Evolutionary conservation across 2,888 invertebrate genomes (phyloP), one percentile per base, ranked within the genome.

Genomic region (Atethmia centrago): DNA sequence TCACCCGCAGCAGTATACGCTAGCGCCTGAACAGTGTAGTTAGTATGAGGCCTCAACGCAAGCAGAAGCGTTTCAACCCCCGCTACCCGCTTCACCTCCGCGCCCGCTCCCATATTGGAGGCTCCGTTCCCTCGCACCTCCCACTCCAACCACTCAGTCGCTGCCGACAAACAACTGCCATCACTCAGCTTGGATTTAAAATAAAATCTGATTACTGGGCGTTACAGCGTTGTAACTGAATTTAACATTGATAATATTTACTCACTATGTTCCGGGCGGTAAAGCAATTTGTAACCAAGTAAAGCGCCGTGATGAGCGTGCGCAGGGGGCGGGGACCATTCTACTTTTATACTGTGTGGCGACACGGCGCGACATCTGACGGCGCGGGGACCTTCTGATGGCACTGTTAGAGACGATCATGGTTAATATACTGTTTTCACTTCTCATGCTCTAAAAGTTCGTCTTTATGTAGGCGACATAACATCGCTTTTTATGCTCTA

Each of bases 1-100:
- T 99, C 98, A 0, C 99, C 99, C 3, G 98, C 98, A 9, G 98
- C 97, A 0, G 99, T 99, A 90, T 98, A 98, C 14, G 98, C 98
- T 88, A 98, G 93, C 8, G 98, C 98, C 89, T 98, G 97, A 78
- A 99, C 97, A 58, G 98, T 98, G 93, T 99, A 99, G 95, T 99
- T 99, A 73, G 98, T 98, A 92, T 97, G 98, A 88, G 98, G 98
- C 89, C 97, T 97, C 80, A 99, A 94, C 8, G 98, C 98, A 86
- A 98, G 98, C 83, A 98, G 95, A 85, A 98, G 97, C 56, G 98
- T 98, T 91, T 98, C 98, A 47, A 97, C 97, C 86, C 98, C 98
- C 63, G 98, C 97, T 56, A 98, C 98, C 70, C 98, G 97, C 91
- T 98, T 98, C 66, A 98, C 97, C 93, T 98, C 98, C 74, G 97